These are phyloP conservation scores for Camponotus floridanus DNA, from an alignment of 1,140 invertebrate genomes.

Conservation along the genomic window DNA sequence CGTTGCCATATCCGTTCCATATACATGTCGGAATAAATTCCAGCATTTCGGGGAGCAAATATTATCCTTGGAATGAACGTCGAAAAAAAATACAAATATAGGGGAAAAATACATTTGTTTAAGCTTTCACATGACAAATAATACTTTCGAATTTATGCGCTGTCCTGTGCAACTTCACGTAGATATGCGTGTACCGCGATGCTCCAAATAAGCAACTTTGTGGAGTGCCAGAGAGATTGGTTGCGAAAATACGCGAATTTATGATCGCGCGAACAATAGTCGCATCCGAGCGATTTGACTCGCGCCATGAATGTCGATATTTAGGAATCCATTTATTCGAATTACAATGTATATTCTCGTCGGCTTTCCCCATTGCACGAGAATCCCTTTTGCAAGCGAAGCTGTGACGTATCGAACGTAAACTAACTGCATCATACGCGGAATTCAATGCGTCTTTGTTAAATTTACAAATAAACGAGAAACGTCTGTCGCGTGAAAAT, in stretches of 20 bases:
- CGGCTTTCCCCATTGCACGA: background rate
- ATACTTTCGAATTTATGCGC: constrained; percentile 13
- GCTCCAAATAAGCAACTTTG: constrained; percentile 37
- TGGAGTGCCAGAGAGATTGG: constrained; percentile 26
- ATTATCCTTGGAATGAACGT: constrained; percentile 4
- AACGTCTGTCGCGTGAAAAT: background rate
- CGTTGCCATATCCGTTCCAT: background rate
- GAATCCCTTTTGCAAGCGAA: background rate
- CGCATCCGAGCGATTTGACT: constrained; percentile 37
- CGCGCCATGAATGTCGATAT: constrained; percentile 59
- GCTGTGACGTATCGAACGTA: constrained; percentile 19
- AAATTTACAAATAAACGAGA: background rate
- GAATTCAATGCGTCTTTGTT: constrained; percentile 25
- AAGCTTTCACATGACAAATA: constrained; percentile 61
- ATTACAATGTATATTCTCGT: constrained; percentile 31
- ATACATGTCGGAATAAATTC: background rate
- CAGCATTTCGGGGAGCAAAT: background rate
- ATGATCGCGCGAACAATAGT: constrained; percentile 57
- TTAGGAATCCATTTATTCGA: constrained; percentile 47
- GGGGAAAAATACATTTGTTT: constrained; percentile 38
- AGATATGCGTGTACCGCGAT: background rate
- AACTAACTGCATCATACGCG: background rate
- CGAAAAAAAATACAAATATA: constrained; percentile 18
- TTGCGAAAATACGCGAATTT: constrained; percentile 59
- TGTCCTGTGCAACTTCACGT: background rate